Evolutionary conservation across 2,797 vertebrate genomes (phyloP), one percentile per base, ranked within the genome.

Genomic region (Gymnocypris eckloni): DNA sequence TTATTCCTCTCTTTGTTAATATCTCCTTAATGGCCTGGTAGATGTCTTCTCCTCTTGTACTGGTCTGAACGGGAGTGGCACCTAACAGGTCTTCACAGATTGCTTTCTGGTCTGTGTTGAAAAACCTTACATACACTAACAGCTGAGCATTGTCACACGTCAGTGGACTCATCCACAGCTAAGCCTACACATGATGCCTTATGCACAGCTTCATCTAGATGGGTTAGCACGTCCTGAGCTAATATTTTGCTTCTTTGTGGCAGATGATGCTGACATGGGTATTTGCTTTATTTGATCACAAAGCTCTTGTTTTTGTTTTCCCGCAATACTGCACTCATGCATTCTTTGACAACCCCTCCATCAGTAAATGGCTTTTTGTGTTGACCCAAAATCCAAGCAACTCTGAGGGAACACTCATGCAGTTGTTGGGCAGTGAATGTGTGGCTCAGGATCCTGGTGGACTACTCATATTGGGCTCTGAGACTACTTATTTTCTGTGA

Each of bases 311-410:
- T 54, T 54, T 54, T 54, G 50, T 18, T 18, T 54, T 54, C 50
- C 50, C 15, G 25, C 25, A 28, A 28, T 54, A 54, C 16, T 18
- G 50, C 16, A 67, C 28, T 33, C 28, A 69, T 52, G 22, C 59
- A 84, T 39, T 87, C 73, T 84, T 86, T 83, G 54, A 86, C 54
- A 77, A 84, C 37, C 69, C 79, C 70, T 86, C 70, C 79, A 75
- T 86, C 84, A 77, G 69, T 77, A 82, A 88, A 88, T 82, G 70
- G 43, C 45, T 71, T 88, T 88, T 88, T 88, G 54, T 79, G 71
- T 86, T 86, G 43, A 56, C 52, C 37, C 70, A 64, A 75, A 83
- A 79, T 81, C 56, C 84, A 48, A 72, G 86, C 50, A 82, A 84
- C 50, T 76, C 69, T 77, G 48, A 81, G 33, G 33, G 48, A 81